Evolutionary conservation across 2,888 invertebrate genomes (phyloP).

Genomic region (Drosophila austrosaltans): DNA sequence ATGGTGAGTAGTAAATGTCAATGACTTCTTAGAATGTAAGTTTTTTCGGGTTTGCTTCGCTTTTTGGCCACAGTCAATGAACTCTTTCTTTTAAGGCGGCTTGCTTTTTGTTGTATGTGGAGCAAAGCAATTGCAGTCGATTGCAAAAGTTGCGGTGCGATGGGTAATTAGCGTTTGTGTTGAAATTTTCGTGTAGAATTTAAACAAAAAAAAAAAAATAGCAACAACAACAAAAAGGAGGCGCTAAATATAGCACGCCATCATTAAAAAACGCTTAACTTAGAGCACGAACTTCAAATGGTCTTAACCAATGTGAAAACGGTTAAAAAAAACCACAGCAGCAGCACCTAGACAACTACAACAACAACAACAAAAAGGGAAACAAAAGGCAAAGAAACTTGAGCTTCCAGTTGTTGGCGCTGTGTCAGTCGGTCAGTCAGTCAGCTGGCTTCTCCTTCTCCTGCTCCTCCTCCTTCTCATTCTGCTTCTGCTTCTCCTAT

Average conservation of each 20-base stretch:
- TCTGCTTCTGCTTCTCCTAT: neutral
- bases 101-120: conserved; percentile 44
- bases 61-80: conserved; percentile 62
- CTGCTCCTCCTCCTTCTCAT: conserved; percentile 2
- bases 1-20: conserved; percentile 63
- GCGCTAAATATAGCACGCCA: conserved; percentile 72
- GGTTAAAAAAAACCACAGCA: conserved; percentile 41
- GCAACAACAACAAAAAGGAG: conserved; percentile 23
- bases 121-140: conserved; percentile 60
- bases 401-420: conserved; percentile 27
- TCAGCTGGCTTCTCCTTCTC: conserved; percentile 22
- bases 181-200: conserved; percentile 47
- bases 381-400: conserved; percentile 38
- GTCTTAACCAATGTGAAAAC: conserved; percentile 49
- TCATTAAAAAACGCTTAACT: conserved; percentile 75
- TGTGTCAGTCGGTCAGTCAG: conserved; percentile 78
- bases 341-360: neutral
- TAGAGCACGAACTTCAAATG: conserved; percentile 59
- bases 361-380: conserved; percentile 18
- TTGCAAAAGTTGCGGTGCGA: conserved; percentile 58
- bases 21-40: conserved; percentile 49
- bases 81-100: conserved; percentile 27
- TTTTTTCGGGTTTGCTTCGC: conserved; percentile 10
- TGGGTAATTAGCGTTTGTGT: conserved; percentile 61
- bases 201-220: conserved; percentile 36